Conservation (phyloP, 2,888 invertebrate genomes). For the Brachynemurus nebulosus region DNA sequence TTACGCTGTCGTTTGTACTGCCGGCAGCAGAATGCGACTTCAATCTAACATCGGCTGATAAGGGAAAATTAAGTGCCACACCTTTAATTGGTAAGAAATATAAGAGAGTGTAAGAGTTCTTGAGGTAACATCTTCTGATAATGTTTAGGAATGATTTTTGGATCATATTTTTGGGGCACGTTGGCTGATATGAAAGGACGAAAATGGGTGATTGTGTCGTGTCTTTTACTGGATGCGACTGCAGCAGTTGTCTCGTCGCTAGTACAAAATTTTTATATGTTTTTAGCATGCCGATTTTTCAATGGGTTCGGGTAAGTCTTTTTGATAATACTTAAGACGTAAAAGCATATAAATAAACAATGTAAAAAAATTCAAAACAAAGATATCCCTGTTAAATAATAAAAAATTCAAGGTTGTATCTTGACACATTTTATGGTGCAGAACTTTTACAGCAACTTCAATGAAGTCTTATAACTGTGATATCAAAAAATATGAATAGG, state of each 20-base stretch:
- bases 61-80: slow-evolving; percentile 44
- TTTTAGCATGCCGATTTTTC: slow-evolving; percentile 46
- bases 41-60: slow-evolving; percentile 38
- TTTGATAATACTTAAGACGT: not conserved
- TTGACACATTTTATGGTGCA: no score
- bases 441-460: no score
- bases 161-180: slow-evolving; percentile 59
- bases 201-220: slow-evolving; percentile 47
- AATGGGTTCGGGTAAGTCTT: slow-evolving; percentile 41
- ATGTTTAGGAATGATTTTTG: slow-evolving; percentile 46
- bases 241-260: slow-evolving; percentile 44
- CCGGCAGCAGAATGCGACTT: slow-evolving; percentile 45
- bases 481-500: no score
- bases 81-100: slow-evolving; percentile 38
- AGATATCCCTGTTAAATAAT: no score
- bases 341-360: no score
- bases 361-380: no score
- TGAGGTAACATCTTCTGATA: not conserved
- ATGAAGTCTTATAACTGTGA: no score
- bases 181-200: slow-evolving; percentile 53
- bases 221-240: slow-evolving; percentile 41
- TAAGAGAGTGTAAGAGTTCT: not conserved
- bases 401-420: no score
- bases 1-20: slow-evolving; percentile 49
- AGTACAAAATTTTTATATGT: slow-evolving; percentile 40